These are phyloP conservation scores for Pseudochirops corinnae DNA, from an alignment of 2,797 vertebrate genomes.

Conservation along the genomic window DNA sequence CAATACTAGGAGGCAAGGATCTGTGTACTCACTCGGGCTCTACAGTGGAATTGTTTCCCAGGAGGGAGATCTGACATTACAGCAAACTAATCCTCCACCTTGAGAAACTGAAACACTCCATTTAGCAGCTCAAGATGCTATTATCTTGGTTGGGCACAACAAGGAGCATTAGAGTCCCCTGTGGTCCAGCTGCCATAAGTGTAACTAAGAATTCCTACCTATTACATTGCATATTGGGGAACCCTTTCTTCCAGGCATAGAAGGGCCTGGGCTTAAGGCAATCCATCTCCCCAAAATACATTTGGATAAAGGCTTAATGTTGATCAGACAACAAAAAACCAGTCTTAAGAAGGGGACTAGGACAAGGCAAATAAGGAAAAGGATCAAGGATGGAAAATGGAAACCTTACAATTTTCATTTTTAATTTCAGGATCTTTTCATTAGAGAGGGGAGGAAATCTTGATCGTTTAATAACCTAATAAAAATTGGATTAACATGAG, in stretches of 20 bases:
- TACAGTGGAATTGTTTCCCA: not conserved
- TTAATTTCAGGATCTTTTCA: conserved; percentile 34
- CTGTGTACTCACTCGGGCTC: not conserved
- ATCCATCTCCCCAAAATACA: not conserved
- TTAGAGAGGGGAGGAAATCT: not conserved
- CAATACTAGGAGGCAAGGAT: not conserved
- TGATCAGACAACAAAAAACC: not conserved
- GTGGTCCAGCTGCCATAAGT: not conserved
- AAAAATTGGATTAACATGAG: conserved; percentile 26
- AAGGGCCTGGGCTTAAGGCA: not conserved
- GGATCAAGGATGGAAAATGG: conserved; percentile 34
- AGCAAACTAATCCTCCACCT: not conserved
- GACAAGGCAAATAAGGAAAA: not conserved
- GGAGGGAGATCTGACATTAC: not conserved
- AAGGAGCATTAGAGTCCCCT: not conserved
- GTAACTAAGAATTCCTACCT: conserved; percentile 12
- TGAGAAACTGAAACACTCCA: conserved; percentile 4
- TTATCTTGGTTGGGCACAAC: conserved; percentile 17
- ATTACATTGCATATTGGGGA: not conserved
- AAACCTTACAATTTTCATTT: not conserved
- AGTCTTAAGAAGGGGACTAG: not conserved
- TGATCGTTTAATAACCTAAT: conserved; percentile 26
- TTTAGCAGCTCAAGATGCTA: conserved; percentile 19
- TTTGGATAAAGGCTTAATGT: not conserved
- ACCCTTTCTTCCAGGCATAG: conserved; percentile 26